These are phyloP conservation scores for Gorsachius goisagi DNA, from an alignment of 2,113 vertebrate genomes.

Conservation along the genomic window DNA sequence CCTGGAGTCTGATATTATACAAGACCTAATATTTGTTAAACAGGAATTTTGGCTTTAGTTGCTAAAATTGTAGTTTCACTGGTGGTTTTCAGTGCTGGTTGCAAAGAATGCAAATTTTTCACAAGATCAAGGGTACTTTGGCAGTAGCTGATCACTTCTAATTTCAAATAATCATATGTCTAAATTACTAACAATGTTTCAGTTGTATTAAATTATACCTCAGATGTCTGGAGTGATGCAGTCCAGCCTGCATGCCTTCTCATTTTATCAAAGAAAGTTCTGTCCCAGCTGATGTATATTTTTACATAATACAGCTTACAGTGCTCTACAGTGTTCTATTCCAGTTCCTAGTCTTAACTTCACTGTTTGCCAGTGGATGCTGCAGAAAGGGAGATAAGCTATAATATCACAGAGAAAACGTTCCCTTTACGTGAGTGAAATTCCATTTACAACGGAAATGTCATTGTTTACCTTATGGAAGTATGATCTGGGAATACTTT, in stretches of 20 bases:
- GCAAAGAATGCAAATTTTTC: neutral
- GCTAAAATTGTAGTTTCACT: neutral
- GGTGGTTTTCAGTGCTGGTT: neutral
- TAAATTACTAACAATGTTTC: neutral
- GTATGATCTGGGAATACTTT: neutral
- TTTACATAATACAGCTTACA: neutral
- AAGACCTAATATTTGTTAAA: neutral
- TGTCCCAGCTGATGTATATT: neutral
- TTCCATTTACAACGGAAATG: neutral
- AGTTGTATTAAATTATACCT: neutral
- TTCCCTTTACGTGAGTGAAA: neutral
- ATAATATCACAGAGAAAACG: neutral
- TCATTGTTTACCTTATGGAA: neutral
- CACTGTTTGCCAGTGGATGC: neutral
- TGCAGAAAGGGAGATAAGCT: neutral
- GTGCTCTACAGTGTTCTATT: neutral
- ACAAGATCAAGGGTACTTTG: neutral
- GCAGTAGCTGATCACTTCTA: neutral
- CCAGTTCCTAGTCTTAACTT: neutral
- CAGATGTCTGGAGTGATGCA: neutral
- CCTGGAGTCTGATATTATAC: neutral
- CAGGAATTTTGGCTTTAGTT: neutral
- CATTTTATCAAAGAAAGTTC: neutral
- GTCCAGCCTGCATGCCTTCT: neutral
- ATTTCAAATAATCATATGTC: neutral